phyloP scores from a whole-genome alignment of 2,888 invertebrate genomes.

The Mellilla xanthometata region DNA sequence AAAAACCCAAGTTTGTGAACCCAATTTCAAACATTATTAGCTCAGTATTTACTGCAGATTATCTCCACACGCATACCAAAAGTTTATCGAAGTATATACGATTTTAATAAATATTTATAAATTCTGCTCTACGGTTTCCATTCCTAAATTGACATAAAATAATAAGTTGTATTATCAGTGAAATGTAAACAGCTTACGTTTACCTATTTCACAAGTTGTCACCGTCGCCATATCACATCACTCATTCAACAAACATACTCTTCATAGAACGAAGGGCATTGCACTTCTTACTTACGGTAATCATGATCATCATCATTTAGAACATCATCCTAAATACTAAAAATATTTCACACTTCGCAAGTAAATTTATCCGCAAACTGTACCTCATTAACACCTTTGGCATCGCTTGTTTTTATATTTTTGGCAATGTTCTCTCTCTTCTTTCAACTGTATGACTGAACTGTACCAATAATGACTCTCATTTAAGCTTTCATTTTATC shows the following conservation, averaged over 20 bases:
- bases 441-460: too few relatives aligned
- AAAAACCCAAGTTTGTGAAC: too few relatives aligned
- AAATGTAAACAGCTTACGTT: constrained; percentile 33
- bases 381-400: constrained; percentile 32
- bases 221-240: constrained; percentile 23
- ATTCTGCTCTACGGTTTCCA: neutral
- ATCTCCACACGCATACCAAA: too few relatives aligned
- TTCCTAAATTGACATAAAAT: neutral
- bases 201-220: constrained; percentile 29
- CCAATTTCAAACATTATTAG: too few relatives aligned
- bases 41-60: too few relatives aligned
- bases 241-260: constrained; percentile 21
- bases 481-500: too few relatives aligned
- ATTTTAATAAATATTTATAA: too few relatives aligned
- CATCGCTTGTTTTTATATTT: constrained; percentile 21
- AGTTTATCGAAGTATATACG: too few relatives aligned
- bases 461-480: too few relatives aligned
- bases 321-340: constrained; percentile 5
- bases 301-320: constrained; percentile 31
- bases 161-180: constrained; percentile 31
- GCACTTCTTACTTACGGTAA: constrained; percentile 20
- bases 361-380: constrained; percentile 29
- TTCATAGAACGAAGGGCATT: constrained; percentile 29
- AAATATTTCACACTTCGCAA: constrained; percentile 23
- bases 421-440: constrained; percentile 17